Evolutionary conservation across 2,888 invertebrate genomes (phyloP).

Genomic region (Monopis laevigella): DNA sequence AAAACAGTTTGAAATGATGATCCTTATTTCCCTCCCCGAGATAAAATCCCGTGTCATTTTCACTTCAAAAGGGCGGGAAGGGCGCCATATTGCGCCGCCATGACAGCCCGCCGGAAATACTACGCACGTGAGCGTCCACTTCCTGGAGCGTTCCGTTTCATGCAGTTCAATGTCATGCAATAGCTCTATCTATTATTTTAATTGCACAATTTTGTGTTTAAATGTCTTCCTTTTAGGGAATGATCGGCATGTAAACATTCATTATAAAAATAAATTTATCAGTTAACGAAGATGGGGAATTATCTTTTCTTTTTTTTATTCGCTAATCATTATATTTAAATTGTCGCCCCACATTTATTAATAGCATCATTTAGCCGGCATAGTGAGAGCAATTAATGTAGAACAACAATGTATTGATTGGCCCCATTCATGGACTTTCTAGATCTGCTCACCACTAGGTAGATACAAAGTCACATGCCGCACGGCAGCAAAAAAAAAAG

Average conservation of each 20-base stretch:
- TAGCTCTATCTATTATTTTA: neutral
- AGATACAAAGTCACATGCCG: no score
- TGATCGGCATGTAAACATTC: neutral
- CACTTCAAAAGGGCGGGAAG: conserved; percentile 43
- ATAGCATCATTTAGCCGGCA: no score
- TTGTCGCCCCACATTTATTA: no score
- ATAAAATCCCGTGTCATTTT: conserved; percentile 1
- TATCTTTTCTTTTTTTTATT: no score
- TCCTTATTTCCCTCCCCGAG: conserved; percentile 6
- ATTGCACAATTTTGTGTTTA: neutral
- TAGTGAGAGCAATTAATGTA: no score
- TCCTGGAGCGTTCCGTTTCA: conserved; percentile 59
- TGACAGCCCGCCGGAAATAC: conserved; percentile 54
- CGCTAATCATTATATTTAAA: no score
- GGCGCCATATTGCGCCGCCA: conserved; percentile 58
- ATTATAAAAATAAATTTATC: neutral
- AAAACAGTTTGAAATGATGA: neutral
- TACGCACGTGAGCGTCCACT: conserved; percentile 58
- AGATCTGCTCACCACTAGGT: no score
- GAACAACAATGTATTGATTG: no score
- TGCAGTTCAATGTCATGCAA: conserved; percentile 51
- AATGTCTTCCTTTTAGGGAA: neutral
- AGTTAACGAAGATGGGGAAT: neutral
- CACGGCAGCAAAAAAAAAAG: no score
- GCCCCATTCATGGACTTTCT: no score